phyloP scores from a whole-genome alignment of 30 jellyfish, hydroid and myxozoan genomes.

The Aurelia sp. region DNA sequence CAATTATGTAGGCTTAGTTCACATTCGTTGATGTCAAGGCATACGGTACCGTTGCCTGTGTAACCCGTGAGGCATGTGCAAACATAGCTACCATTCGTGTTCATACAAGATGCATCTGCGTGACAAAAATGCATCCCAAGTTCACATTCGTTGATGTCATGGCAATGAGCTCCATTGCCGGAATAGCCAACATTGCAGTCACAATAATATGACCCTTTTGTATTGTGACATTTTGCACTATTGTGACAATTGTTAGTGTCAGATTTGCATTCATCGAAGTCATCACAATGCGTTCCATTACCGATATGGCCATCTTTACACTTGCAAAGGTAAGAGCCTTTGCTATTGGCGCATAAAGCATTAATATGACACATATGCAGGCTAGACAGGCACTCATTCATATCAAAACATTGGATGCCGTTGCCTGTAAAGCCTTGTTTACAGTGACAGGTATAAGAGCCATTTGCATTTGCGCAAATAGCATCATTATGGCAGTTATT shows the following conservation, averaged over 20 bases:
- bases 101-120: constrained; percentile 46
- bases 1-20: too few species aligned
- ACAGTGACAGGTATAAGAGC: constrained; percentile 36
- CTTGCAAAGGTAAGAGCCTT: constrained; percentile 19
- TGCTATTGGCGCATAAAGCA: constrained; percentile 34
- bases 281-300: constrained; percentile 42
- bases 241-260: constrained; percentile 12
- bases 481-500: constrained; percentile 51
- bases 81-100: constrained; percentile 48
- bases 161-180: constrained; percentile 65
- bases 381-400: constrained; percentile 36
- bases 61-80: constrained; percentile 70
- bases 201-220: constrained; percentile 47
- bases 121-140: constrained; percentile 35
- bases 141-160: constrained; percentile 61
- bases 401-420: constrained; percentile 43
- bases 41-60: constrained; percentile 47
- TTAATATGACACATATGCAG: constrained; percentile 11
- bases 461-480: constrained; percentile 18
- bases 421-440: constrained; percentile 48
- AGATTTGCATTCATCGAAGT: constrained; percentile 34
- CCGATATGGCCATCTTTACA: constrained; percentile 38
- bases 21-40: too few species aligned
- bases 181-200: constrained; percentile 45
- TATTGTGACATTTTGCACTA: constrained; percentile 56